These are phyloP conservation scores for Saccopteryx bilineata DNA, from an alignment of 2,113 vertebrate species.

Conservation along the genomic window DNA sequence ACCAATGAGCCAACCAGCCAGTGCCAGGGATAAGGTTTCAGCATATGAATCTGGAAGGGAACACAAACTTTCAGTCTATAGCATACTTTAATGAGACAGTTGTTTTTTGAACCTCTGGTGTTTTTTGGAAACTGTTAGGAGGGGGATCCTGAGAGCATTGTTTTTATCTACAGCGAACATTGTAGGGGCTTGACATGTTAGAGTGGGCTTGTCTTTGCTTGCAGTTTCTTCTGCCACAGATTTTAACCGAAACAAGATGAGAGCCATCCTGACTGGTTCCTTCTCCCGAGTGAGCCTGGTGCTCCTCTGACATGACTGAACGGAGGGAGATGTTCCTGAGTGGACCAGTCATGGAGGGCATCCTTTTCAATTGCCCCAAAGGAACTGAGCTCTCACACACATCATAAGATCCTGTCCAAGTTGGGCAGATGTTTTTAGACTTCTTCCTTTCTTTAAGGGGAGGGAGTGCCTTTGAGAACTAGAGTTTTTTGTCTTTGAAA, in stretches of 20 bases:
- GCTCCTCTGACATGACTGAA: neutral
- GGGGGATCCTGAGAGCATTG: neutral
- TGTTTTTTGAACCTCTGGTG: neutral
- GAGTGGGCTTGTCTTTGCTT: neutral
- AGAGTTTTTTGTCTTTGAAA: conserved; percentile 16
- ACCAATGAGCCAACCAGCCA: too few species aligned
- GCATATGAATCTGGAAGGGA: neutral
- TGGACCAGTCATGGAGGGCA: neutral
- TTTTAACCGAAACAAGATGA: neutral
- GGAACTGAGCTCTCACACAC: neutral
- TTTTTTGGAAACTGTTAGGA: neutral
- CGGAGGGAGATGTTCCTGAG: neutral
- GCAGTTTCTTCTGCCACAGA: neutral
- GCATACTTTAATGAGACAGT: neutral
- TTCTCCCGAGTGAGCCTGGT: neutral
- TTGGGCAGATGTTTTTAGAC: neutral
- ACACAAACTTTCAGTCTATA: neutral
- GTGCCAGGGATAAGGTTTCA: neutral
- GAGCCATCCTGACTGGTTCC: neutral
- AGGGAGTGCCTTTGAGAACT: neutral
- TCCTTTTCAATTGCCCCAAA: neutral
- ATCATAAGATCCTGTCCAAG: neutral
- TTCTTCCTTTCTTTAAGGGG: neutral
- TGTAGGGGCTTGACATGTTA: neutral
- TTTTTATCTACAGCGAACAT: neutral